Base-by-base conservation (phyloP, 2,113 vertebrate genomes). In the Oncorhynchus gorbuscha region DNA sequence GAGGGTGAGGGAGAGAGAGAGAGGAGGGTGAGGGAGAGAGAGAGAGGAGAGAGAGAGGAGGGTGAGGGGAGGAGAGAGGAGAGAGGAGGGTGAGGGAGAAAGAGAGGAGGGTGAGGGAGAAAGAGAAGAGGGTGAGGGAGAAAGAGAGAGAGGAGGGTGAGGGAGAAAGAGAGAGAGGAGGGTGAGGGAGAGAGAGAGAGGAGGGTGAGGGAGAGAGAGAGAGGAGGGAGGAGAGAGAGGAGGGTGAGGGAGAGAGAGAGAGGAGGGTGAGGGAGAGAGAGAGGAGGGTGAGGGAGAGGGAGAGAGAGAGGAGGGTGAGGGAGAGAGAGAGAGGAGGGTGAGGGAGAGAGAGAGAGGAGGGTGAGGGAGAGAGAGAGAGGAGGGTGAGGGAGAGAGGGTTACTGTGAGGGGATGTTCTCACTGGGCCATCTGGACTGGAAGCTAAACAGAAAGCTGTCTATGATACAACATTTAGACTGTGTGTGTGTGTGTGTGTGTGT, bases 401-500 rank as follows among this genome's bases (percentile, higher is more conserved):
- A 49, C 48, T 73, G 61, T 75, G 26, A 67, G 65, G 4, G 12
- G 73, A 70, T 71, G 26, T 61, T 76, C 5, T 24, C 20, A 26
- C 20, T 22, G 28, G 35, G 13, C 55, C 77, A 69, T 13, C 12
- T 67, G 59, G n/a, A 66, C 20, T 28, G n/a, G 22, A 65, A 76
- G 62, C 48, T 78, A 81, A 76, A 76, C 72, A 73, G 11, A 61
- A 68, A 78, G 18, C 74, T 4, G 64, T 66, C 24, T 49, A 55
- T 5, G 48, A 64, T 7, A 75, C 61, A 71, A 80, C 18, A 76
- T 69, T 5, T 61, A 32, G 62, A 39, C n/a, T 26, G 26, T 26
- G 26, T 26, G 26, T 26, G 26, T 26, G 26, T 26, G 26, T 26
- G 26, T 26, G 26, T 26, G 26, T 26, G 26, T 26, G 26, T 26